Conservation (phyloP, 2,113 vertebrate genomes). For the Prochilodus magdalenae region DNA sequence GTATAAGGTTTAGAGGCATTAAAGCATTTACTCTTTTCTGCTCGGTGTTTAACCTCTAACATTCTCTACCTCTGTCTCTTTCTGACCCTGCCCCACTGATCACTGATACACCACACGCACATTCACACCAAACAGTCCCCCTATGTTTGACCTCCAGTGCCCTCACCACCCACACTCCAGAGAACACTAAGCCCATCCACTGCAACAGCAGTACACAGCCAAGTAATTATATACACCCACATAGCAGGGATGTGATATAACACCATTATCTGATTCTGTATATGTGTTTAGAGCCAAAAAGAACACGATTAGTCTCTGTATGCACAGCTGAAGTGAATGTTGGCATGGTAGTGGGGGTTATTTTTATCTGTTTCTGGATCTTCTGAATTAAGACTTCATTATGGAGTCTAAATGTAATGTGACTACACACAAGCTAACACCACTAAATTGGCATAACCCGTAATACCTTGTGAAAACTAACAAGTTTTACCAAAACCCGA, state of each 20-base stretch:
- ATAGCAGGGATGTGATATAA: constrained; percentile 8
- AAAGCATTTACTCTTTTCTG: background rate
- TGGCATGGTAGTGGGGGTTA: background rate
- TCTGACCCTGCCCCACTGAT: background rate
- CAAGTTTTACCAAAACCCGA: no score
- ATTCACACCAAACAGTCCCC: background rate
- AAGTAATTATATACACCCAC: constrained; percentile 19
- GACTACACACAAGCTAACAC: no score
- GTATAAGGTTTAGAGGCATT: background rate
- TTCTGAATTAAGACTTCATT: no score
- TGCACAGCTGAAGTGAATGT: background rate
- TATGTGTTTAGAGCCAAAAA: background rate
- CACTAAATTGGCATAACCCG: no score
- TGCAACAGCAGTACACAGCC: constrained; percentile 30
- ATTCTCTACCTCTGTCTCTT: no score
- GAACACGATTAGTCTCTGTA: background rate
- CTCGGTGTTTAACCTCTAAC: background rate
- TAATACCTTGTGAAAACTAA: no score
- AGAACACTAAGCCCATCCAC: background rate
- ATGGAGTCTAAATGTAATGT: no score
- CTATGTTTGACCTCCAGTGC: background rate
- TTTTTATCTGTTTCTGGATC: no score
- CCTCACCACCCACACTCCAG: background rate
- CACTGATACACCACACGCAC: background rate
- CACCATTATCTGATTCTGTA: constrained; percentile 1